Base-by-base conservation (phyloP, 2,113 vertebrate species). In the Chlorodrepanis virens region DNA sequence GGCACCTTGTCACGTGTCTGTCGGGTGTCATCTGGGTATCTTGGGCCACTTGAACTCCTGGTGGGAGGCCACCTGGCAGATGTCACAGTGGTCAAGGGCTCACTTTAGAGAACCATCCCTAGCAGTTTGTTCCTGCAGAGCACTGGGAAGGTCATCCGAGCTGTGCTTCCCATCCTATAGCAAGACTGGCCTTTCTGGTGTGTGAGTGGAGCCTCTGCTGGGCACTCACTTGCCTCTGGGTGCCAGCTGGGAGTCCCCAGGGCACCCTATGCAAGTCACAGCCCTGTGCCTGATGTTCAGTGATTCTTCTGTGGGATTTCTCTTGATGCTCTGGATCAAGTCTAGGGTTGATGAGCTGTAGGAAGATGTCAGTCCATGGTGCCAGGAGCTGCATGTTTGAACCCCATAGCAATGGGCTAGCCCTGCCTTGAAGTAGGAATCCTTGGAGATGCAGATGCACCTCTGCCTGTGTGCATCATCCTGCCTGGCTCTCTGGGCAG, bases 61-160 rank as follows among this genome's bases (percentile, higher is more conserved):
- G n/a, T 72, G 53, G 17, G 52, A 75, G 45, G 42, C 61, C 45
- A 35, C 5, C 11, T 57, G 67, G 35, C 60, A 68, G 44, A 54
- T 29, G 44, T 71, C 49, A 67, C 31, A 68, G 14, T 0, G 0
- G 24, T 31, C 78, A 25, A 15, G 49, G 49, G 44, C 35, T 52
- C 8, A 2, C 39, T 69, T 25, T 5, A 6, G 33, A 50, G 44
- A 23, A 39, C 40, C 3, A 1, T 49, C 54, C 80, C 23, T 24
- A 0, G 1, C 4, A 5, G 45, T 39, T 69, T 69, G 35, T 13
- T 47, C 22, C 49, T 83, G 53, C 61, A 22, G 37, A 0, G 0
- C 39, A 21, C 37, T 70, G 42, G 52, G 22, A 49, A 40, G 49
- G 10, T 25, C 3, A 3, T 29, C 47, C 3, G 4, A 6, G 20